Conservation (phyloP, 2,888 invertebrate genomes). For the Xiphydria camelus region DNA sequence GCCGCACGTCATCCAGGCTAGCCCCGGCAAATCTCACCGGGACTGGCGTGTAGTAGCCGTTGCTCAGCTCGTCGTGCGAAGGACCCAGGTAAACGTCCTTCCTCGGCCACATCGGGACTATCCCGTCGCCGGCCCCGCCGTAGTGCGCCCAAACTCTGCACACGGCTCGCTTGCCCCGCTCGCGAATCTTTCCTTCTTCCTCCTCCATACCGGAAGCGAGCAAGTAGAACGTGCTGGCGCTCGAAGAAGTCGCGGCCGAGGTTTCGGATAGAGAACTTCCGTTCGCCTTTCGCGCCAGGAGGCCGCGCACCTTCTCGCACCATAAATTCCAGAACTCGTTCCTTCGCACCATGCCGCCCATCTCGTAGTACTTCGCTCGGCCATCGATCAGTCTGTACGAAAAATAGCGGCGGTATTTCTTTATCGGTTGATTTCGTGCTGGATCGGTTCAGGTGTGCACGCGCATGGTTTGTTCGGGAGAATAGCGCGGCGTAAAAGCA, state of each 20-base stretch:
- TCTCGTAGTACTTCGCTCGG: constrained; percentile 67
- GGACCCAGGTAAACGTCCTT: constrained; percentile 64
- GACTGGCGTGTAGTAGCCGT: constrained; percentile 37
- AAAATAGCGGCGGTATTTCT: no score
- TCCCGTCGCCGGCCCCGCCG: constrained; percentile 36
- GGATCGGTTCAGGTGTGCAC: no score
- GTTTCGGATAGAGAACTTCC: constrained; percentile 62
- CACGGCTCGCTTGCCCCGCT: constrained; percentile 37
- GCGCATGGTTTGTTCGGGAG: no score
- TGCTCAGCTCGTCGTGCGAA: constrained; percentile 32
- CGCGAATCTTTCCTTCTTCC: constrained; percentile 42
- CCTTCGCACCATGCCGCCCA: constrained; percentile 65
- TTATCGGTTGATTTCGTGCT: no score
- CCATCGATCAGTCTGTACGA: constrained; percentile 45
- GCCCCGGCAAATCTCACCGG: constrained; percentile 38
- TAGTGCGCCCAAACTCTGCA: constrained; percentile 39
- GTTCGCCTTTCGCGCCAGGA: constrained; percentile 54
- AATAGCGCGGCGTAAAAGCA: no score
- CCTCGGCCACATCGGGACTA: constrained; percentile 59
- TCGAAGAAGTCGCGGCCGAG: constrained; percentile 60
- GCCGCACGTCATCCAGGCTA: constrained; percentile 31
- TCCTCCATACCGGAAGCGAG: constrained; percentile 50
- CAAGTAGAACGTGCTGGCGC: constrained; percentile 57
- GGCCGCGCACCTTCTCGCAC: constrained; percentile 60
- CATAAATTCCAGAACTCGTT: constrained; percentile 66